Conservation (phyloP, 2,113 vertebrate genomes). For the Melanostigma gelatinosum region DNA sequence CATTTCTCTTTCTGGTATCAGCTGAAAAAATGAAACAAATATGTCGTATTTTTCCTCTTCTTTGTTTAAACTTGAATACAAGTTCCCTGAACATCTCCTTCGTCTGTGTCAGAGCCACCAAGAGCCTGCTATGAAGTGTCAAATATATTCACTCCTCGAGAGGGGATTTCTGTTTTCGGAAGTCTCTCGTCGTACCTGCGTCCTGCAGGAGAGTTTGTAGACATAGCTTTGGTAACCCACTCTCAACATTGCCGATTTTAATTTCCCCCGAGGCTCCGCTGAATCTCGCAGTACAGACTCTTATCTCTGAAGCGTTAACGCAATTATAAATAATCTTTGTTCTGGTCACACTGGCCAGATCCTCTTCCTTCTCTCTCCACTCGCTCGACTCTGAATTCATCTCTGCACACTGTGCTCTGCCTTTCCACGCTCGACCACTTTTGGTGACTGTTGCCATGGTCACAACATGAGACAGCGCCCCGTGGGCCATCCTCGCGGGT, state of each 20-base stretch:
- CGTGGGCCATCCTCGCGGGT: slow-evolving; percentile 60
- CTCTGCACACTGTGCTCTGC: not conserved
- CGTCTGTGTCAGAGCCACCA: not conserved
- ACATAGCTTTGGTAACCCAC: slow-evolving; percentile 79
- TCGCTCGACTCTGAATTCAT: slow-evolving; percentile 22
- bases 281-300: not conserved
- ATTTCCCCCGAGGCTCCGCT: slow-evolving; percentile 32
- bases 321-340: slow-evolving; percentile 42
- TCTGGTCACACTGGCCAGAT: slow-evolving; percentile 16
- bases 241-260: slow-evolving; percentile 76
- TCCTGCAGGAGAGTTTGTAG: slow-evolving; percentile 74
- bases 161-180: not conserved
- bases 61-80: not conserved
- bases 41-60: not conserved
- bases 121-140: not conserved
- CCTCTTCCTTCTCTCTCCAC: slow-evolving; percentile 2
- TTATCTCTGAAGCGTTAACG: slow-evolving; percentile 47
- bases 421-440: slow-evolving; percentile 31
- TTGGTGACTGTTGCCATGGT: slow-evolving; percentile 79
- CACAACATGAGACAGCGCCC: slow-evolving; percentile 58
- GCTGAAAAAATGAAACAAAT: not conserved
- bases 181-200: slow-evolving; percentile 70
- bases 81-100: not conserved
- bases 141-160: not conserved
- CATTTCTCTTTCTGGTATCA: not conserved